Base-by-base conservation (phyloP, 30 jellyfish, hydroid and myxozoan genomes). In the Aurelia sp. region DNA sequence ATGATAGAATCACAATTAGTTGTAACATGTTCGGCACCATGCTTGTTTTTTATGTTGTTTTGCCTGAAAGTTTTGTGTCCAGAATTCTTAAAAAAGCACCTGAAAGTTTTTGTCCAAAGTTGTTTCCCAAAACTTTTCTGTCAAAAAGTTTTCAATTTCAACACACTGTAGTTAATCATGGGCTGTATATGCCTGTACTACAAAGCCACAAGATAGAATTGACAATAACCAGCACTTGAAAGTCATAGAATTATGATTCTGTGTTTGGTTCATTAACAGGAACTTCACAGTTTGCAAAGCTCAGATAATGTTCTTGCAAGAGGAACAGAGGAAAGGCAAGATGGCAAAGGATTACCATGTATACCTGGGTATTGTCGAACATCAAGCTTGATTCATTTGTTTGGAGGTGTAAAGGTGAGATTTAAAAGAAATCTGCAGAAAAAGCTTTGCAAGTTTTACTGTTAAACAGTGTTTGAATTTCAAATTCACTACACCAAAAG, bases 331-430 rank as follows among this genome's bases (percentile, higher is more conserved):
- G 78, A 74, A 18, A 23, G 35, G 66, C 16, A 44, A 44, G 55
- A 44, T 44, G 3, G 55, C 55, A 33, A 37, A 13, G 66, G 86
- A 50, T 16, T 62, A 2, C 47, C 48, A 11, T 85, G 80, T 20
- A 30, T 65, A 6, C 80, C 81, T 44, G 84, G 95, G 60, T 47
- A 40, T 21, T 74, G 65, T 33, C 66, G 73, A 41, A 80, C 90
- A 6, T 81, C 97, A 35, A 88, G 82, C 23, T n/a, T 89, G 2
- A 80, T 89, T 11, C 40, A 81, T 68, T 31, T 89, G 73, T 80
- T 80, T 73, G 97, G 90, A 33, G 96, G 96, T 3, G 86, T 79
- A 9, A 70, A 69, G 82, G 96, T 87, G 59, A 27, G 41, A 15
- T 16, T 76, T 17, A 23, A 19, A 12, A 12, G 0, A 59, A 59